These are phyloP conservation scores for Hypolimnas misippus DNA, from an alignment of 2,888 invertebrate genomes.

Conservation along the genomic window DNA sequence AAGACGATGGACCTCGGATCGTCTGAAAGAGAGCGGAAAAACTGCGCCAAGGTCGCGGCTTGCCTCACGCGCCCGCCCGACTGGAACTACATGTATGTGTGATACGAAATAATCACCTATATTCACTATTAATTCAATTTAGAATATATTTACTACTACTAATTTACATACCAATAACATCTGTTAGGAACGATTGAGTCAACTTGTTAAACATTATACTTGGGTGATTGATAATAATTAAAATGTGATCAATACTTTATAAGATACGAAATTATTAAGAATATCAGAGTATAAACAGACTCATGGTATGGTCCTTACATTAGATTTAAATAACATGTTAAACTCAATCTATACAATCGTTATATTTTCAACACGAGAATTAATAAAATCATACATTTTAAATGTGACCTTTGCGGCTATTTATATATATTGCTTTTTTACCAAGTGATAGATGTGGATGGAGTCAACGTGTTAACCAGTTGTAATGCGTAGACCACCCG, in stretches of 20 bases:
- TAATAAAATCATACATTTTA: not conserved
- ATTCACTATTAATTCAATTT: constrained; percentile 12
- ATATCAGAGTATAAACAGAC: constrained; percentile 2
- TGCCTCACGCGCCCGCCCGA: constrained; percentile 72
- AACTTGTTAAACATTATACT: constrained; percentile 9
- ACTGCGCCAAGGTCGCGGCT: constrained; percentile 76
- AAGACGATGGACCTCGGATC: constrained; percentile 61
- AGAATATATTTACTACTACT: not conserved
- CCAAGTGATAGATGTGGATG: constrained; percentile 22
- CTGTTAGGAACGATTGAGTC: constrained; percentile 3
- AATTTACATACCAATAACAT: not conserved
- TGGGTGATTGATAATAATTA: not conserved
- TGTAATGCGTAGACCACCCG: constrained; percentile 72
- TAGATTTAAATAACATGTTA: no score
- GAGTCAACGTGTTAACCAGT: constrained; percentile 33
- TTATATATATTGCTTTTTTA: not conserved
- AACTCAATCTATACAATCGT: no score
- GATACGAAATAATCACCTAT: constrained; percentile 32
- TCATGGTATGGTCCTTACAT: no score
- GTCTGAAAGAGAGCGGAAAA: constrained; percentile 83
- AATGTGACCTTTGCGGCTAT: not conserved
- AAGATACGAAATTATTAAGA: constrained; percentile 14
- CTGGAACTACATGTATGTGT: constrained; percentile 59
- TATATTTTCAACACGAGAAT: not conserved
- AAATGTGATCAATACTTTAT: not conserved